Evolutionary conservation across 1,140 invertebrate genomes (phyloP).

Genomic region (Micrasema minimum): DNA sequence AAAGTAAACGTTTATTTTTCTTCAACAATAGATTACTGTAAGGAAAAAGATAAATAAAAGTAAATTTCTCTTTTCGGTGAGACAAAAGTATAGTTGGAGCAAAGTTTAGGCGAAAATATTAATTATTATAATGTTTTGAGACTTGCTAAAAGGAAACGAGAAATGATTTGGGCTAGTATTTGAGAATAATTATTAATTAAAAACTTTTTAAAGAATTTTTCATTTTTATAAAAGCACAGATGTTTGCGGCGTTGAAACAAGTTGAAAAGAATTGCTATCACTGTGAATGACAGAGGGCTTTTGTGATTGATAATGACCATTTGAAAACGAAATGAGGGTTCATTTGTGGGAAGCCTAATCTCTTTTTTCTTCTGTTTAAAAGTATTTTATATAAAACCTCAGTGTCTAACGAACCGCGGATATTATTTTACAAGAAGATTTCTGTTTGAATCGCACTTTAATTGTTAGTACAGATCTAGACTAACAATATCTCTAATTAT

Average conservation of each 20-base stretch:
- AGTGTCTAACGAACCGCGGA: constrained; percentile 36
- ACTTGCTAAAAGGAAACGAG: constrained; percentile 23
- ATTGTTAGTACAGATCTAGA: not conserved
- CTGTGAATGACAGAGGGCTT: constrained; percentile 53
- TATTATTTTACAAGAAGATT: constrained; percentile 45
- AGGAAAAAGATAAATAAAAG: constrained; percentile 13
- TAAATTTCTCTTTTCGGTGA: not conserved
- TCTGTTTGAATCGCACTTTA: not conserved
- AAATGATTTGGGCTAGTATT: constrained; percentile 29
- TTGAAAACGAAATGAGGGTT: constrained; percentile 51
- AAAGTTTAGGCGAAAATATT: constrained; percentile 33
- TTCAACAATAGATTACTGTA: not conserved
- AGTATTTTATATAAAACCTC: constrained; percentile 48
- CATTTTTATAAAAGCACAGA: constrained; percentile 39
- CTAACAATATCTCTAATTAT: not conserved
- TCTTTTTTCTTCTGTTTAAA: constrained; percentile 44
- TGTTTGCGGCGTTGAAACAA: constrained; percentile 46
- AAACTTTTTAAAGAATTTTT: constrained; percentile 21
- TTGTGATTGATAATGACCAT: constrained; percentile 54
- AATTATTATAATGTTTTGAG: constrained; percentile 38
- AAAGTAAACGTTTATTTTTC: too few relatives aligned
- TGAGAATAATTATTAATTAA: constrained; percentile 37
- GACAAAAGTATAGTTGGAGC: constrained; percentile 12
- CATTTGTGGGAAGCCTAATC: constrained; percentile 53
- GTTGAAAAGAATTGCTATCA: constrained; percentile 50